Evolutionary conservation across 2,797 vertebrate genomes (phyloP).

Genomic region (Ataeniobius toweri): DNA sequence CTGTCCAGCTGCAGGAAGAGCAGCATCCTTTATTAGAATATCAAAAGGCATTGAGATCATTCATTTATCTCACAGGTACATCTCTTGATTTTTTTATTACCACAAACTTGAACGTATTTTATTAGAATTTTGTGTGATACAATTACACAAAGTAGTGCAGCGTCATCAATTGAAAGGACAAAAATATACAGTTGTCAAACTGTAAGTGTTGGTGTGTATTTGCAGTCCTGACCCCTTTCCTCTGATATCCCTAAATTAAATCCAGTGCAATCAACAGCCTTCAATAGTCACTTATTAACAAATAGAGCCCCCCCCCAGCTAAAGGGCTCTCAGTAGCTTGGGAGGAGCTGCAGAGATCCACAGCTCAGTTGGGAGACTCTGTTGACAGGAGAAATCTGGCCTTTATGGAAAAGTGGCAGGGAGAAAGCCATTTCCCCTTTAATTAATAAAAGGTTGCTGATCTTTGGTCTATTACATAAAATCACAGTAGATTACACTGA

Average conservation of each 20-base stretch:
- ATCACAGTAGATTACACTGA: neutral
- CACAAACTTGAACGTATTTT: neutral
- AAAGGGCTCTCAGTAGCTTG: too few relatives aligned
- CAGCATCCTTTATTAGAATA: slow-evolving; percentile 21
- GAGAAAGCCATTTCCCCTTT: too few relatives aligned
- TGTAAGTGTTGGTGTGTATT: neutral
- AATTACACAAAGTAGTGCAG: neutral
- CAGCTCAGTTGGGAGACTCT: too few relatives aligned
- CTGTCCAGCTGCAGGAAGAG: slow-evolving; percentile 84
- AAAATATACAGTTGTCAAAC: neutral
- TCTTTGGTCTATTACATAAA: neutral
- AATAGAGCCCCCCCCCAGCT: too few relatives aligned
- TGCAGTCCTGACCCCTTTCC: neutral
- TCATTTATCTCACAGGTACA: neutral
- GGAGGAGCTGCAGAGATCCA: too few relatives aligned
- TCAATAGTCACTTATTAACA: too few relatives aligned
- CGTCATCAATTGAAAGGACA: too few relatives aligned
- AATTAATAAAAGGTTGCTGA: too few relatives aligned
- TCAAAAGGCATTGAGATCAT: slow-evolving; percentile 15
- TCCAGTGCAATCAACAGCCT: too few relatives aligned
- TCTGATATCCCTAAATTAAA: neutral
- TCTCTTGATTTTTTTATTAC: neutral
- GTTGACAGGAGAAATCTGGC: too few relatives aligned
- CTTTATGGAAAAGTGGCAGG: too few relatives aligned
- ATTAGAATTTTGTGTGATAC: neutral